Evolutionary conservation across 2,113 vertebrate genomes (phyloP), one percentile per base, ranked within the genome.

Genomic region (human): DNA sequence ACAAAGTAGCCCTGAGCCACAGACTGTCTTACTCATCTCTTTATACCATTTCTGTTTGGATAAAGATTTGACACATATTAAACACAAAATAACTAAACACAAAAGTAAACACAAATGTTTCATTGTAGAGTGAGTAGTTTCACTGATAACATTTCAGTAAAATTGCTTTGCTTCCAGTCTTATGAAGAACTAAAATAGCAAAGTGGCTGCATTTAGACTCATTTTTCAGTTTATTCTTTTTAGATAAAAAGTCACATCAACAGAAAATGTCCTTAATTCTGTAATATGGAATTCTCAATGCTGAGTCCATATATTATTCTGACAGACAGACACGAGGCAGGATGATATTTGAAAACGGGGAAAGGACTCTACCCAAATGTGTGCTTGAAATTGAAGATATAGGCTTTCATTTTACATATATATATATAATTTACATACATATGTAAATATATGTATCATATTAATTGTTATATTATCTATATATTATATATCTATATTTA

Each of bases 121-220:
- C 73, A n/a, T 35, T 70, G 25, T 59, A 43, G 48, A 81, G 18
- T 45, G 17, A n/a, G 16, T 72, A 61, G 48, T 90, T 86, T 90
- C 64, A 70, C 17, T 40, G 73, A 75, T 72, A 80, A 52, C 43
- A 86, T 61, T 76, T 72, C 1, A 11, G 18, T 73, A 92, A 70
- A 48, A 78, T 70, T 82, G 32, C 13, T 90, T 87, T 80, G n/a
- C 38, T 61, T 59, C 66, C 48, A 82, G 35, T 76, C 16, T 94
- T 45, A 45, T n/a, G 48, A 92, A 57, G 30, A 76, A 80, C 52
- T 93, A 88, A 87, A 97, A 91, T 38, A 38, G 45, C 82, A 55
- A 40, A 52, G 18, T 93, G 43, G 20, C 27, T 84, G 9, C 38
- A 57, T 86, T 16, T 61, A 52, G 23, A 86, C 3, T 48, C 4